Conservation (phyloP, 1,140 invertebrate genomes). For the Lethrus apterus region DNA sequence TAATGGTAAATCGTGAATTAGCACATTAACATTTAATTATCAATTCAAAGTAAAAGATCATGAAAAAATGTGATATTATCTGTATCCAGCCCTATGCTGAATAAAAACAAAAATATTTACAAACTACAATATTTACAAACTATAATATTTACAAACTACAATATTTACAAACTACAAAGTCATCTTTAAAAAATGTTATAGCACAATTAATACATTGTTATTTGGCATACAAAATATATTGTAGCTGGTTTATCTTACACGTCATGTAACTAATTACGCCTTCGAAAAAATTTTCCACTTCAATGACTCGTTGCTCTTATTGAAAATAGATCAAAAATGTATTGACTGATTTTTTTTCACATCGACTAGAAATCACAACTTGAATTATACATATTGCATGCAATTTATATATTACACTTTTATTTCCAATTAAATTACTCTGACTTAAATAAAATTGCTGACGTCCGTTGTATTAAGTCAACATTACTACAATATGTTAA, state of each 20-base stretch:
- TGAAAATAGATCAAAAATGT: too few relatives aligned
- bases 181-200: conserved; percentile 10
- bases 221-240: conserved; percentile 16
- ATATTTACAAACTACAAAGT: conserved; percentile 16
- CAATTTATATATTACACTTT: too few relatives aligned
- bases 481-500: too few relatives aligned
- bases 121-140: conserved; percentile 13
- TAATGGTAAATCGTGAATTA: conserved; percentile 12
- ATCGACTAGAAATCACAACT: too few relatives aligned
- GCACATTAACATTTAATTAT: conserved; percentile 12
- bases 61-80: conserved; percentile 5
- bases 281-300: too few relatives aligned
- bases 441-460: too few relatives aligned
- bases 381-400: too few relatives aligned
- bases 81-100: neutral
- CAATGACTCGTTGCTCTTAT: too few relatives aligned
- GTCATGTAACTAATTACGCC: too few relatives aligned
- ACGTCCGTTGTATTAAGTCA: too few relatives aligned
- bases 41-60: conserved; percentile 9
- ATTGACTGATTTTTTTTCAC: too few relatives aligned
- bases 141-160: conserved; percentile 12
- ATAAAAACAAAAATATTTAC: conserved; percentile 9
- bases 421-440: too few relatives aligned
- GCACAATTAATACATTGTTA: conserved; percentile 16
- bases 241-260: conserved; percentile 11